Evolutionary conservation across 2,888 invertebrate species (phyloP).

Genomic region (Drosophila pegasa): DNA sequence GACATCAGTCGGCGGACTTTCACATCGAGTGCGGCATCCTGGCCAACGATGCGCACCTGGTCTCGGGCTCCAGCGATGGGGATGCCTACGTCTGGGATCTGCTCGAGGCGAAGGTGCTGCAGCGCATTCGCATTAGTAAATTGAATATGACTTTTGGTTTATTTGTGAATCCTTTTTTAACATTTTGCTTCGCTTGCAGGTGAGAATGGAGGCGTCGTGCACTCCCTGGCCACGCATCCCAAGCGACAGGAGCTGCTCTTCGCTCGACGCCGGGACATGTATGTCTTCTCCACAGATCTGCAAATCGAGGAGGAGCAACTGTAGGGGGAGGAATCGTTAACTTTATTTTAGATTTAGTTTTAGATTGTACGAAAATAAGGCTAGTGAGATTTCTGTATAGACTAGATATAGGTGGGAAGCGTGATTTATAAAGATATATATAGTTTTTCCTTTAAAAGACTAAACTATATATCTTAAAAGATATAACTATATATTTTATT

Average conservation of each 20-base stretch:
- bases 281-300: conserved; percentile 75
- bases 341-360: background rate
- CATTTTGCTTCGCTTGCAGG: conserved; percentile 51
- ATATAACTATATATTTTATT: no score
- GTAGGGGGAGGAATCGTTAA: conserved; percentile 17
- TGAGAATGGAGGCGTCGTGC: conserved; percentile 88
- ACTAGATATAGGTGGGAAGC: background rate
- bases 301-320: conserved; percentile 63
- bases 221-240: conserved; percentile 94
- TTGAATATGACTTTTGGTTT: background rate
- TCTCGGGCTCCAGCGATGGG: conserved; percentile 96
- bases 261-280: conserved; percentile 82
- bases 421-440: background rate
- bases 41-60: conserved; percentile 92
- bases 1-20: conserved; percentile 93
- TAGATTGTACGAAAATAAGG: background rate
- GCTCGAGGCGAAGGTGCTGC: conserved; percentile 88
- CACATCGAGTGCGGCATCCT: conserved; percentile 95
- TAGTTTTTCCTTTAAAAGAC: no score
- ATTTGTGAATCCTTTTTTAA: background rate
- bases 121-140: conserved; percentile 81
- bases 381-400: background rate
- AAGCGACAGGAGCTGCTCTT: conserved; percentile 83
- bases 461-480: no score
- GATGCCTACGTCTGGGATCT: conserved; percentile 90